Base-by-base conservation (phyloP, 64 coral and sea anemone species). In the Stichodactyla helianthus region DNA sequence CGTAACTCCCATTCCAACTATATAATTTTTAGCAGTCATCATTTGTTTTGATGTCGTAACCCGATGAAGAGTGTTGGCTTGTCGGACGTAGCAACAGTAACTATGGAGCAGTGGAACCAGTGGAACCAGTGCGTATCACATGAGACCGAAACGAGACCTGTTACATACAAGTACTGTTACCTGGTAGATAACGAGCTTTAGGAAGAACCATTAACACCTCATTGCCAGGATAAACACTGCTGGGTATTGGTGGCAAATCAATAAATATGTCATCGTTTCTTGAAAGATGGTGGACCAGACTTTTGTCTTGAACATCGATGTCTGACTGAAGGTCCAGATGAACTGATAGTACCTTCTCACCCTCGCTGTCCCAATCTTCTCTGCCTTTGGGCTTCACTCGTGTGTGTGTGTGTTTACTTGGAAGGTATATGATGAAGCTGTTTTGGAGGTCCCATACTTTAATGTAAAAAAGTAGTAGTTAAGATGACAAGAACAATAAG, bases 381-480 rank as follows among this genome's bases (percentile, higher is more conserved):
- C 8, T 35, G 9, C 55, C 55, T 18, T 16, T 84, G 0, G 54
- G 79, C 79, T 52, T 51, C 23, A 82, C 51, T 10, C 51, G 19
- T 6, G 27, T 57, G 14, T 54, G 19, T 10, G 28, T 51, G 4
- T 28, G 15, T 20, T 82, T 14, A 4, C 19, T 53, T 4, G 28
- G 13, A 17, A 18, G 6, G 31, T 82, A 82, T 10, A 51, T 53
- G 2, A 82, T 52, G 17, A 82, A 82, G 35, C 7, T 20, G 20
- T 51, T 57, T 52, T 82, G 79, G 27, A 82, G 53, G 14, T 82
- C 79, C 79, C 79, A 82, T 18, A 82, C 79, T 82, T 51, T 11
- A 57, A 57, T 20, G 12, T 6, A 65, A 2, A n/a, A 23, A 31
- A 74, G 18, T 65, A 20, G 13, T 64, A 18, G 5, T 0, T 19